phyloP scores from a whole-genome alignment of 1,140 invertebrate genomes.

The Branchinecta lindahli region DNA sequence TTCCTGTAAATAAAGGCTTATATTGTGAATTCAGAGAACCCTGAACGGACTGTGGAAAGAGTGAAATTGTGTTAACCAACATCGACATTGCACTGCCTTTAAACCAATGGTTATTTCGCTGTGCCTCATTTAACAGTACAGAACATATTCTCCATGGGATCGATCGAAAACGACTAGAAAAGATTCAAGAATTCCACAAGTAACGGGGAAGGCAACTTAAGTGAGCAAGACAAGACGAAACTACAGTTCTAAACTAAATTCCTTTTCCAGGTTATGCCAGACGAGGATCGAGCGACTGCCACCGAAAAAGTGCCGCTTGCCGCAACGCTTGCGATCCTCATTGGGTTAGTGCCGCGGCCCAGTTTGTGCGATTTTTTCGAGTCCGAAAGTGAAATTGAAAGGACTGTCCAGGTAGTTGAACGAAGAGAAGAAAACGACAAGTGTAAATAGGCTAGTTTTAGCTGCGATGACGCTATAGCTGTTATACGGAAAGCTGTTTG shows the following conservation, averaged over 20 bases:
- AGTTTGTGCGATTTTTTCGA: conserved; percentile 22
- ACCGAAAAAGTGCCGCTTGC: conserved; percentile 24
- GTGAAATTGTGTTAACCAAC: no score
- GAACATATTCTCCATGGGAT: no score
- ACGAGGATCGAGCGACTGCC: conserved; percentile 24
- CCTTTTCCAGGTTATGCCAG: conserved; percentile 28
- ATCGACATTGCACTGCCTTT: no score
- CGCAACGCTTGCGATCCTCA: conserved; percentile 27
- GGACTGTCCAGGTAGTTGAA: not conserved
- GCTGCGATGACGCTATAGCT: not conserved
- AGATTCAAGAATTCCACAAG: no score
- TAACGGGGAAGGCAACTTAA: not conserved
- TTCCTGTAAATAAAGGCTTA: no score
- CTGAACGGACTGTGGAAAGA: no score
- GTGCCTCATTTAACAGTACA: no score
- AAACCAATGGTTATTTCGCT: no score
- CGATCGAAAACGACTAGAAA: no score
- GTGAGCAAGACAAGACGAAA: not conserved
- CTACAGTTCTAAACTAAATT: conserved; percentile 1
- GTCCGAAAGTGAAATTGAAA: not conserved
- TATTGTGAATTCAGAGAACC: no score
- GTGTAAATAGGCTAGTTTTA: not conserved
- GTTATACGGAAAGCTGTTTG: no score
- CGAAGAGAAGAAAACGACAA: not conserved
- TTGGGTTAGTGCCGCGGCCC: conserved; percentile 28